Evolutionary conservation across 2,113 vertebrate genomes (phyloP), one percentile per base, ranked within the genome.

Genomic region (Hippoglossus stenolepis): DNA sequence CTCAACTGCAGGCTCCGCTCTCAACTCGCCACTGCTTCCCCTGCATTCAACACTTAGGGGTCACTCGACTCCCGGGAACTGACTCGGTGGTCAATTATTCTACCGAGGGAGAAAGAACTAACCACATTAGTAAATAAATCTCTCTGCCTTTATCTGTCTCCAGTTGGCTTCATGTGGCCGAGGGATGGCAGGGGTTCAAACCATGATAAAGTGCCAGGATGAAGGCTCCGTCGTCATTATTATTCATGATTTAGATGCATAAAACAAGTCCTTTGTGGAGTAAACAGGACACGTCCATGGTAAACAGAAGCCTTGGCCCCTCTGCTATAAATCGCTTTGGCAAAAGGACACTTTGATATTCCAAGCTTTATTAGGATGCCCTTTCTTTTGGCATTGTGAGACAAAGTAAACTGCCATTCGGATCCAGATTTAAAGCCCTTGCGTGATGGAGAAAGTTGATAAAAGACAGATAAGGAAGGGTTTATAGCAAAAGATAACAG

Each of bases 321-420:
- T 47, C 56, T 68, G 73, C 67, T 65, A 77, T 88, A 85, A 91
- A 89, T 75, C 67, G 73, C 35, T 73, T 75, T 0, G 21, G 12
- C 71, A 78, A 89, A 90, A 84, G 70, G 85, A 89, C 88, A 88
- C 77, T 86, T 90, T 86, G 80, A 87, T 85, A 91, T 85, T 86
- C 73, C 0, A 1, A 69, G 64, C 77, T 91, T 91, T 89, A 90
- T 82, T 87, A 66, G 73, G 59, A 68, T 85, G 87, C 82, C 84
- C 84, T 91, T 86, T 91, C 75, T 84, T 72, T 84, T 86, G 82
- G 78, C 80, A 83, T 79, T 84, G 83, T 75, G 53, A 47, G 74
- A 77, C 61, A 70, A 83, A 70, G 78, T 60, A 83, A 86, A 85
- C 65, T 70, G 76, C 64, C 76, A 38, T 80, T 81, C 17, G 0